Conservation (phyloP, 2,888 invertebrate genomes). For the Schizaphis graminum region DNA sequence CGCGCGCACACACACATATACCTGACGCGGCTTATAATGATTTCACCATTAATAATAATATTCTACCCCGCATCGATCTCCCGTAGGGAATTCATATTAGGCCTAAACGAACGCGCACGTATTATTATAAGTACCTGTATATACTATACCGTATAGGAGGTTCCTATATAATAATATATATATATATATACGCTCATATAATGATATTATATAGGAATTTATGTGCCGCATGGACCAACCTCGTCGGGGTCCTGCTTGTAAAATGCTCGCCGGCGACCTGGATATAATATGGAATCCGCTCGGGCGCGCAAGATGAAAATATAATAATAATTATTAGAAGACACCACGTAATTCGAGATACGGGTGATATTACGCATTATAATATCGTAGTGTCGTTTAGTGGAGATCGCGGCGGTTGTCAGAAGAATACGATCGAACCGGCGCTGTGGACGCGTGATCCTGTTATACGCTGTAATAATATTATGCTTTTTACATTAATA, state of each 20-base stretch:
- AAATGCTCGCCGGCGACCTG: neutral
- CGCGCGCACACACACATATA: neutral
- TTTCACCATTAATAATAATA: slow-evolving; percentile 50
- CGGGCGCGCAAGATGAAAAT: neutral
- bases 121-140: neutral
- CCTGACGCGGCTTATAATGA: slow-evolving; percentile 2
- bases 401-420: neutral
- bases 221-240: neutral
- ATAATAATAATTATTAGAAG: neutral
- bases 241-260: slow-evolving; percentile 4
- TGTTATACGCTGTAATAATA: neutral
- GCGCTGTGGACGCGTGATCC: neutral
- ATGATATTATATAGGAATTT: neutral
- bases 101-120: slow-evolving; percentile 1
- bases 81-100: slow-evolving; percentile 39
- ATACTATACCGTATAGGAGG: neutral
- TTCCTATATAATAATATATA: neutral
- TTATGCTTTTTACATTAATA: neutral
- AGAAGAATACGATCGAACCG: neutral
- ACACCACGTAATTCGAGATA: neutral
- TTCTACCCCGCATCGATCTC: slow-evolving; percentile 26
- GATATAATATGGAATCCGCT: neutral
- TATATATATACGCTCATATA: neutral
- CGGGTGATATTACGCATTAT: neutral
- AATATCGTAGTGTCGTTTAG: neutral